Evolutionary conservation across 2,888 invertebrate species (phyloP), one percentile per base, ranked within the genome.

Genomic region (Meghimatium bilineatum): DNA sequence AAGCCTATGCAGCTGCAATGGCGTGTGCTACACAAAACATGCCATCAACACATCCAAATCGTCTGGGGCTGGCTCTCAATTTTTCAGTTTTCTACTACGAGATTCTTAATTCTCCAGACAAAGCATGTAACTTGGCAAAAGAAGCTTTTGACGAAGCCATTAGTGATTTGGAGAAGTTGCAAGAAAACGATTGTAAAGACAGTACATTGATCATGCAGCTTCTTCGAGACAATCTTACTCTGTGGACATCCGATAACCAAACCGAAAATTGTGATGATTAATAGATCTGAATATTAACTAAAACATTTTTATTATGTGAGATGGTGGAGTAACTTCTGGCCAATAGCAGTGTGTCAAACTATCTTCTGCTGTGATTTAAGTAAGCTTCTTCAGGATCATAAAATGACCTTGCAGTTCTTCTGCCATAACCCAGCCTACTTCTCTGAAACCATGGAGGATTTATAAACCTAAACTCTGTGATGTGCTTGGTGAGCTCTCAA

Each of bases 111-210:
- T 97, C 98, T 94, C 99, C 99, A 94, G 98, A 98, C 95, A 96
- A 98, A 95, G 99, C 99, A 95, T 99, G 99, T 95, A 98, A 98
- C 95, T 96, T 99, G 95, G 99, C 99, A 93, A 99, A 99, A 96
- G 97, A 98, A 97, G 99, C 99, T 91, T 99, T 99, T 95, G 99
- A 99, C 95, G 99, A 99, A 94, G 99, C 99, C 95, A 99, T 99
- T 95, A 99, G 99, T 92, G 99, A 99, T 95, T 95, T 99, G 95
- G 99, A 99, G 95, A 98, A 98, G 94, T 95, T 99, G 94, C 99
- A 98, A 95, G 98, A 99, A 95, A 99, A 99, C 95, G 98, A 98
- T 94, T 99, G 99, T 96, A 99, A 99, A 96, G 99, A 99, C 96
- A 98, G 98, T 94, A 99, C 99, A 94, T 96, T 99, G 94, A 99